These are phyloP conservation scores for Phaethon lepturus DNA, from an alignment of 2,113 vertebrate genomes.

Conservation along the genomic window DNA sequence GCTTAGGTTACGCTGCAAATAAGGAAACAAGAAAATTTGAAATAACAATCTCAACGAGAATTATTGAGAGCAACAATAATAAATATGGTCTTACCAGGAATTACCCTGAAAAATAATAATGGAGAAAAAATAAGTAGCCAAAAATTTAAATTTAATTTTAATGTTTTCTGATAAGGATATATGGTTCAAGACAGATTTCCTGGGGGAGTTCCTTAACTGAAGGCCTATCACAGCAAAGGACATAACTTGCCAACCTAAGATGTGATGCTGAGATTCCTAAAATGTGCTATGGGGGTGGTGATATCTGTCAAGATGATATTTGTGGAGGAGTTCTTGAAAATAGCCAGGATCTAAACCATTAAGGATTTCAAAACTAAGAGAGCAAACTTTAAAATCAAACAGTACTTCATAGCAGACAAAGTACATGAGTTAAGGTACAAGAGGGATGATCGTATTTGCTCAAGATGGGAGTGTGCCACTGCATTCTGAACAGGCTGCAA, in stretches of 20 bases:
- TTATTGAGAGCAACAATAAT: not conserved
- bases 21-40: not conserved
- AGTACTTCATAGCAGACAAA: slow-evolving; percentile 13
- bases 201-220: slow-evolving; percentile 52
- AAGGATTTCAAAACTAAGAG: slow-evolving; percentile 17
- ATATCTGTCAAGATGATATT: slow-evolving; percentile 63
- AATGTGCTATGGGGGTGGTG: slow-evolving; percentile 46
- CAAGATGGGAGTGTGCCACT: not conserved
- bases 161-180: not conserved
- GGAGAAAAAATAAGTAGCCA: not conserved
- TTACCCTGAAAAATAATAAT: not conserved
- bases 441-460: not conserved
- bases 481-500: slow-evolving; percentile 45
- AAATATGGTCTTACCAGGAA: not conserved
- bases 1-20: not conserved
- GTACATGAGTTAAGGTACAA: not conserved
- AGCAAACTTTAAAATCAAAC: slow-evolving; percentile 51
- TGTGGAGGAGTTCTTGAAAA: slow-evolving; percentile 62
- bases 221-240: slow-evolving; percentile 55
- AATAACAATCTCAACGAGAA: not conserved
- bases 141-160: not conserved
- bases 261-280: slow-evolving; percentile 56
- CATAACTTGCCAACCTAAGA: slow-evolving; percentile 47
- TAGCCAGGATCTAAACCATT: slow-evolving; percentile 32
- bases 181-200: slow-evolving; percentile 47